These are phyloP conservation scores for Nemoura dubitans DNA, from an alignment of 2,888 invertebrate genomes.

Conservation along the genomic window DNA sequence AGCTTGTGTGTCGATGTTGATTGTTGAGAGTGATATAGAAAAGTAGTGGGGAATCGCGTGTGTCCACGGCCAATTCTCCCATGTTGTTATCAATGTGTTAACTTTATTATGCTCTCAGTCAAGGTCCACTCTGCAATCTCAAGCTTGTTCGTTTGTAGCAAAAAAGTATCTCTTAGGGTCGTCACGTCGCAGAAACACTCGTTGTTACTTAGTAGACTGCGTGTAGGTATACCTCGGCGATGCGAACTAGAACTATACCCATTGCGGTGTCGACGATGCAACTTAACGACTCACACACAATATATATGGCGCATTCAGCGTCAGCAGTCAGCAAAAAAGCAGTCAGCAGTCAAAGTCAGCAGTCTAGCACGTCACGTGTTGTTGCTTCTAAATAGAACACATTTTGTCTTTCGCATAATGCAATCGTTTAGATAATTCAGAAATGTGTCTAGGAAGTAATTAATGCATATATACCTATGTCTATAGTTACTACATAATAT, in stretches of 20 bases:
- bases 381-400: slow-evolving; percentile 12
- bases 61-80: neutral
- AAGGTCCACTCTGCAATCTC: neutral
- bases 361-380: no score
- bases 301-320: neutral
- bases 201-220: neutral
- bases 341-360: neutral
- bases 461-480: neutral
- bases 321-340: neutral
- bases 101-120: neutral
- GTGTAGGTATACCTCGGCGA: neutral
- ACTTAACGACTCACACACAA: no score
- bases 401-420: neutral
- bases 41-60: neutral
- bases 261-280: neutral
- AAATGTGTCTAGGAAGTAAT: neutral
- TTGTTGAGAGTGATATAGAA: neutral
- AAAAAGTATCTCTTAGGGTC: neutral
- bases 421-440: neutral
- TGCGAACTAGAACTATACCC: neutral
- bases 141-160: neutral
- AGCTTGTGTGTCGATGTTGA: neutral
- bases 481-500: neutral
- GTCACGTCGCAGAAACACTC: neutral
- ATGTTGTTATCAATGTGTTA: neutral